Evolutionary conservation across 1,140 invertebrate species (phyloP).

Genomic region (Cryptotermes secundus): DNA sequence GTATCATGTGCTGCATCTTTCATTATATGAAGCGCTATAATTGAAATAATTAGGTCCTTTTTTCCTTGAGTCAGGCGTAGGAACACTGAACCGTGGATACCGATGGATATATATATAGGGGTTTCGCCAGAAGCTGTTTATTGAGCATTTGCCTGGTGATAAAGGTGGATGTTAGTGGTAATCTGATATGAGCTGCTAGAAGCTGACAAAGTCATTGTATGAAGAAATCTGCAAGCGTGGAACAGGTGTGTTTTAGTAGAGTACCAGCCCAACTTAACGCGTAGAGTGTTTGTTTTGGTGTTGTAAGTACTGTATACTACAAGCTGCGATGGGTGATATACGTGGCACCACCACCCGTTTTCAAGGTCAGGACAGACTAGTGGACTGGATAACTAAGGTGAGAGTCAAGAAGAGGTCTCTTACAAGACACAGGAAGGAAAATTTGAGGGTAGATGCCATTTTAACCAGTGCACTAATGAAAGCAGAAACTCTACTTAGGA

Average conservation of each 20-base stretch:
- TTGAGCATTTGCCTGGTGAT: too few relatives aligned
- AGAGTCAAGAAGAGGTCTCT: conserved; percentile 49
- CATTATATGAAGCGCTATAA: not conserved
- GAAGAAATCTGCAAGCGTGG: not conserved
- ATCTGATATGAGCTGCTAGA: too few relatives aligned
- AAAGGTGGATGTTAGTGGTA: too few relatives aligned
- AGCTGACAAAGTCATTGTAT: too few relatives aligned
- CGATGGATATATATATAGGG: not conserved
- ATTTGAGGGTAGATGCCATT: conserved; percentile 51
- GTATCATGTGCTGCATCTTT: not conserved
- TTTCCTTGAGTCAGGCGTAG: not conserved
- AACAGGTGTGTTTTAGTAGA: conserved; percentile 25
- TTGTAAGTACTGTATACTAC: not conserved
- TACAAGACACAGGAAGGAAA: conserved; percentile 45
- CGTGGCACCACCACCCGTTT: not conserved
- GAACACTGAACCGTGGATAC: not conserved
- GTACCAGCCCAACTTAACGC: not conserved
- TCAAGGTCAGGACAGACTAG: conserved; percentile 43
- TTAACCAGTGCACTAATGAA: conserved; percentile 46
- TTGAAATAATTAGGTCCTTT: not conserved
- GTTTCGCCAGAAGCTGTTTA: too few relatives aligned
- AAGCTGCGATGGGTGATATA: conserved; percentile 34
- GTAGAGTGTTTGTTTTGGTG: not conserved
- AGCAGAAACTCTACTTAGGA: conserved; percentile 48
- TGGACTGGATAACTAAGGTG: conserved; percentile 51